Evolutionary conservation across 2,113 vertebrate species (phyloP), one percentile per base, ranked within the genome.

Genomic region (Lycocorax pyrrhopterus): DNA sequence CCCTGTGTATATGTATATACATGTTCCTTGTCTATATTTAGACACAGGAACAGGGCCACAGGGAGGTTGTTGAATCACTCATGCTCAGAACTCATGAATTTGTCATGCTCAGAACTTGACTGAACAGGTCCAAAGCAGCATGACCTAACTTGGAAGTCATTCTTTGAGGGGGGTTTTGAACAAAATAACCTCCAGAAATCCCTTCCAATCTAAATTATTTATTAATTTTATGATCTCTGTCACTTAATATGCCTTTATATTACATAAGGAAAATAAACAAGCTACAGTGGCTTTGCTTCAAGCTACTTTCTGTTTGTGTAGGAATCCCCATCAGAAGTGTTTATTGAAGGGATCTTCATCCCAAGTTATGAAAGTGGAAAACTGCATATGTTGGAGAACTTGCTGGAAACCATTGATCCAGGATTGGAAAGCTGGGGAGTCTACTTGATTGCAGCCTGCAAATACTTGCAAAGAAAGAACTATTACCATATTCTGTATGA

Each of bases 401-500:
- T 99, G 41, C 77, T 99, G 63, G 99, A 99, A 97, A 98, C 98
- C 17, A 98, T 99, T 49, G 99, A 99, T 95, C 97, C 99, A 2
- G 96, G 98, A 19, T 93, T 99, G 93, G 99, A 99, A 84, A 96
- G 97, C 77, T 99, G 99, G 98, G 98, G 99, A 91, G 96, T 97
- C 46, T 99, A 99, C 95, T 97, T 99, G 88, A 99, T 99, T 49
- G 98, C 99, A 69, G 98, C 99, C 93, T 99, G 99, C 97, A 99
- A 99, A 84, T 98, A 99, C 73, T 98, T 99, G 87, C 99, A 99
- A 96, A 98, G 98, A 25, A 98, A 98, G 20, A 98, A 98, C 89
- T 98, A 98, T 94, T 99, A 97, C 96, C 98, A 99, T 95, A 99
- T 99, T n/a, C 98, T 99, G 16, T 99, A 99, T 79, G 99, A 99